Evolutionary conservation across 1,140 invertebrate species (phyloP).

Genomic region (Ylistrum balloti): DNA sequence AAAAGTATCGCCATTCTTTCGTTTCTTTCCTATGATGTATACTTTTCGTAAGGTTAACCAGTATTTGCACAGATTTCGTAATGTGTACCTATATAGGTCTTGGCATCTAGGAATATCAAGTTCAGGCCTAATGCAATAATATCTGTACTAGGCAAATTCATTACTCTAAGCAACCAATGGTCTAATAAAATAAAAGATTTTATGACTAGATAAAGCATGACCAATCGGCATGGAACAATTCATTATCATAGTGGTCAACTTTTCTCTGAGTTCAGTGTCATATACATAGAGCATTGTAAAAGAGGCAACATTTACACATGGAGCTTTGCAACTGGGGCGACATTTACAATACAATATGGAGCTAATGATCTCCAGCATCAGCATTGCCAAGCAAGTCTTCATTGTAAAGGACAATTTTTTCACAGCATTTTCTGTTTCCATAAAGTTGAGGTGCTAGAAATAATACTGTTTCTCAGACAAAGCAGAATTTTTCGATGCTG

Average conservation of each 20-base stretch:
- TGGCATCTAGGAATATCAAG: neutral
- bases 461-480: no score
- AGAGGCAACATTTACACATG: no score
- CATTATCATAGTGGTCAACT: neutral
- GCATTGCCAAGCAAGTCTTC: neutral
- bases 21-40: slow-evolving; percentile 1
- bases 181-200: neutral
- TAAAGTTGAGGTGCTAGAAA: no score
- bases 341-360: no score
- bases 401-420: neutral
- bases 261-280: no score
- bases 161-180: neutral
- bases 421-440: no score
- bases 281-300: no score
- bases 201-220: neutral
- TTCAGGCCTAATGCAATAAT: neutral
- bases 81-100: neutral
- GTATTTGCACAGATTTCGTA: neutral
- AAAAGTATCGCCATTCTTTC: neutral
- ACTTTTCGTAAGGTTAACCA: neutral
- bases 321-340: no score
- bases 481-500: no score
- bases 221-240: slow-evolving; percentile 18
- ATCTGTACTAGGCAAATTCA: neutral
- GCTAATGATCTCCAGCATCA: no score